phyloP scores from a whole-genome alignment of 2,113 vertebrate species.

The Pandion haliaetus region DNA sequence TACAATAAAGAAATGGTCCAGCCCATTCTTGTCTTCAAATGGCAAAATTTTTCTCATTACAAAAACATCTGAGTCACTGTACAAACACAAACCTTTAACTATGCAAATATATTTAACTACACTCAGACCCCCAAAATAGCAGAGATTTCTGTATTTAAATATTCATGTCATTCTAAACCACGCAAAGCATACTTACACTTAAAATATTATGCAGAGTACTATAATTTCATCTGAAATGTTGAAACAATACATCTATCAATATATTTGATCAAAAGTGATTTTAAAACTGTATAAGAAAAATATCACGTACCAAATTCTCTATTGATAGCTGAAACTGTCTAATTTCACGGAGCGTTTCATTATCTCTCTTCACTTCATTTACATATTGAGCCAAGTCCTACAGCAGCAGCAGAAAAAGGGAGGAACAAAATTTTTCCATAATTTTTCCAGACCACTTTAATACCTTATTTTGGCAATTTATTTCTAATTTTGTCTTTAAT shows the following conservation, averaged over 20 bases:
- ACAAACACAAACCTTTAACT: background rate
- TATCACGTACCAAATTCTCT: conserved; percentile 88
- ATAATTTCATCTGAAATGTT: background rate
- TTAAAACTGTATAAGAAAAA: background rate
- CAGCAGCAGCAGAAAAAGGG: conserved; percentile 23
- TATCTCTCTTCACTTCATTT: conserved; percentile 98
- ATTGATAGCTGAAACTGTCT: conserved; percentile 96
- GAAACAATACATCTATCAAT: background rate
- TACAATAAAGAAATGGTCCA: background rate
- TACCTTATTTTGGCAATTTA: background rate
- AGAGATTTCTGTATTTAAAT: background rate
- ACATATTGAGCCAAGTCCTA: conserved; percentile 98
- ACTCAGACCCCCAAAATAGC: background rate
- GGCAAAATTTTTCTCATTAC: background rate
- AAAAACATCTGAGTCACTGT: background rate
- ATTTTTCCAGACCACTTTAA: background rate
- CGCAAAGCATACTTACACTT: background rate
- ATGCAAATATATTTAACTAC: background rate
- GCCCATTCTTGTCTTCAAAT: background rate
- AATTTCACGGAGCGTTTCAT: conserved; percentile 94
- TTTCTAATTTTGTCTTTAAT: background rate
- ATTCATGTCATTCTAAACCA: background rate
- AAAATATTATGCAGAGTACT: background rate
- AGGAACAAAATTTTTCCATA: background rate
- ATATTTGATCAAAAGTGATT: background rate